A percentile compares a stretch with the other conserved stretches of the same genome.
phyloP scores from a whole-genome alignment of 2,113 vertebrate species.

The Geococcyx californianus region DNA sequence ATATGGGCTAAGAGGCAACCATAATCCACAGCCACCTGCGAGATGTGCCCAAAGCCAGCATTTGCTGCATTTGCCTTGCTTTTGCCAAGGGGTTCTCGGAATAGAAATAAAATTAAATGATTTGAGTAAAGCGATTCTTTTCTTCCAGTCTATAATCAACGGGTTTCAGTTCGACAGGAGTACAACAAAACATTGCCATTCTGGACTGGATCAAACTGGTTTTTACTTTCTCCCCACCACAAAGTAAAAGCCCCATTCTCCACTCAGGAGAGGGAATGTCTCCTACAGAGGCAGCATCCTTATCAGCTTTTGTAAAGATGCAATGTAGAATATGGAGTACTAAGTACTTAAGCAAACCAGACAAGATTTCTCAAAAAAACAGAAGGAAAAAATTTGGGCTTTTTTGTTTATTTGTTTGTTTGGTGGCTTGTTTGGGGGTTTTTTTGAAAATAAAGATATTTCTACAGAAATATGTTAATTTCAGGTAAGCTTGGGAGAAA shows the following conservation, averaged over 20 bases:
- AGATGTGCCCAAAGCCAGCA: not conserved
- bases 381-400: not conserved
- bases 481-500: not conserved
- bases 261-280: not conserved
- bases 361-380: not conserved
- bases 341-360: not conserved
- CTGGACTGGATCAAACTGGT: not conserved
- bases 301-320: not conserved
- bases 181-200: not conserved
- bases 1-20: not conserved
- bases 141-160: not conserved
- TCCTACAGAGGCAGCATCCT: not conserved
- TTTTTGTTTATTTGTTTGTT: too few species aligned
- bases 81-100: not conserved
- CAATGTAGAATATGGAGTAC: not conserved
- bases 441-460: not conserved
- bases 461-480: not conserved
- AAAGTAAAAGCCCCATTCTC: not conserved
- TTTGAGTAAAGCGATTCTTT: not conserved
- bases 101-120: slow-evolving; percentile 21
- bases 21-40: not conserved
- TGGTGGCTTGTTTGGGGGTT: too few species aligned
- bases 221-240: not conserved
- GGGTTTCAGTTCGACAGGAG: not conserved
- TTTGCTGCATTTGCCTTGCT: not conserved